Evolutionary conservation across 2,888 invertebrate species (phyloP).

Genomic region (Pristionchus japonicus): DNA sequence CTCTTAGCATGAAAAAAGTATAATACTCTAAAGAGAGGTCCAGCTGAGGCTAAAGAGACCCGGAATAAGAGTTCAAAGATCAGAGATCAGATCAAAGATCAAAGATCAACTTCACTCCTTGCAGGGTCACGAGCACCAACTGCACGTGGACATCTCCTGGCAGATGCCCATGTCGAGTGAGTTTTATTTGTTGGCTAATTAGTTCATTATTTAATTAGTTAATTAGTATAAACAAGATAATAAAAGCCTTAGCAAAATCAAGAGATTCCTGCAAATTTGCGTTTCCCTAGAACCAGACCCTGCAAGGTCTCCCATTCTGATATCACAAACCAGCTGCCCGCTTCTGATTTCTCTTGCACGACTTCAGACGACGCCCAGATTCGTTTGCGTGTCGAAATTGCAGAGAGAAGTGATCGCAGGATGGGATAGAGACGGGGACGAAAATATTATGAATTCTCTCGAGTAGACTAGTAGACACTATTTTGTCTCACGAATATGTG

Average conservation of each 20-base stretch:
- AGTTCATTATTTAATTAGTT: neutral
- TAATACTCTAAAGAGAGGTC: too few species aligned
- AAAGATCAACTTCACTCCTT: neutral
- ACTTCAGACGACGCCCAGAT: neutral
- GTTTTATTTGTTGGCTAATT: slow-evolving; percentile 34
- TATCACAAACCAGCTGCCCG: neutral
- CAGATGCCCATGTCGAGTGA: slow-evolving; percentile 71
- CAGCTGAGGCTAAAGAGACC: too few species aligned
- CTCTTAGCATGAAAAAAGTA: too few species aligned
- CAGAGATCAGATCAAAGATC: neutral
- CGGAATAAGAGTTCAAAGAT: too few species aligned
- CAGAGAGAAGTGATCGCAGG: neutral
- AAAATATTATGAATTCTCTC: too few species aligned
- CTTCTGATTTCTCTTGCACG: neutral
- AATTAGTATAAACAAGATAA: neutral
- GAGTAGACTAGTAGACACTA: too few species aligned
- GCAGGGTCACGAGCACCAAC: slow-evolving; percentile 58
- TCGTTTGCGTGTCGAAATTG: neutral
- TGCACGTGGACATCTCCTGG: slow-evolving; percentile 74
- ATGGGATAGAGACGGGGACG: neutral
- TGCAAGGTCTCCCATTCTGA: neutral
- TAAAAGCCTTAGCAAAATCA: too few species aligned
- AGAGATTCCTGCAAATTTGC: neutral
- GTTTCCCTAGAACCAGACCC: too few species aligned
- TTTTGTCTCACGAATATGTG: too few species aligned